Evolutionary conservation across 2,113 vertebrate genomes (phyloP).

Genomic region (Catagonus wagneri): DNA sequence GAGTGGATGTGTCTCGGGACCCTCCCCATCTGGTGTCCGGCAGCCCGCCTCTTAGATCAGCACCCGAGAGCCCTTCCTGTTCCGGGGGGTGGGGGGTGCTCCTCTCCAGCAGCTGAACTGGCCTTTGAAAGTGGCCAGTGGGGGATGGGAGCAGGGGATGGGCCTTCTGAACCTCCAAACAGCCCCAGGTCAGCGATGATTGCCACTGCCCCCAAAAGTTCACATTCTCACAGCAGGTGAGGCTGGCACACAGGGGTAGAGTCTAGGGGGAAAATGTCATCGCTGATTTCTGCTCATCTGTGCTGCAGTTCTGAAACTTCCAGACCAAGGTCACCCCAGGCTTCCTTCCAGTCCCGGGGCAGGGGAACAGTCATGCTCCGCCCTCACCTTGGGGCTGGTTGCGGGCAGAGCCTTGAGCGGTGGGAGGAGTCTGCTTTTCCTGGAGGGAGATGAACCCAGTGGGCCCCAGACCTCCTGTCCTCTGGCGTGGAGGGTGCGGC

Average conservation of each 20-base stretch:
- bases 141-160: not conserved
- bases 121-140: not conserved
- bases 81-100: not conserved
- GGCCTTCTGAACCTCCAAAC: slow-evolving; percentile 33
- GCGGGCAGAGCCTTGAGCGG: not conserved
- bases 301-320: slow-evolving; percentile 77
- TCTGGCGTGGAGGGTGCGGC: not conserved
- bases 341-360: slow-evolving; percentile 77
- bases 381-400: slow-evolving; percentile 66
- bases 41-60: not conserved
- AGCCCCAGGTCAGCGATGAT: slow-evolving; percentile 59
- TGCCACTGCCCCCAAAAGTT: not conserved
- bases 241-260: slow-evolving; percentile 54
- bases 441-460: accelerated
- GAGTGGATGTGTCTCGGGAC: not conserved
- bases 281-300: slow-evolving; percentile 77
- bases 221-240: slow-evolving; percentile 60
- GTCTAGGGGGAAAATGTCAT: slow-evolving; percentile 67
- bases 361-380: slow-evolving; percentile 53
- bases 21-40: not conserved
- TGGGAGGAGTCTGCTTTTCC: not conserved
- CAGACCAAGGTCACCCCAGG: slow-evolving; percentile 69
- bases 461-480: not conserved
- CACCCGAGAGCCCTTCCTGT: not conserved
- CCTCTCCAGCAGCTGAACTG: not conserved